These are phyloP conservation scores for Phyllotreta striolata DNA, from an alignment of 2,888 invertebrate species.

Conservation along the genomic window DNA sequence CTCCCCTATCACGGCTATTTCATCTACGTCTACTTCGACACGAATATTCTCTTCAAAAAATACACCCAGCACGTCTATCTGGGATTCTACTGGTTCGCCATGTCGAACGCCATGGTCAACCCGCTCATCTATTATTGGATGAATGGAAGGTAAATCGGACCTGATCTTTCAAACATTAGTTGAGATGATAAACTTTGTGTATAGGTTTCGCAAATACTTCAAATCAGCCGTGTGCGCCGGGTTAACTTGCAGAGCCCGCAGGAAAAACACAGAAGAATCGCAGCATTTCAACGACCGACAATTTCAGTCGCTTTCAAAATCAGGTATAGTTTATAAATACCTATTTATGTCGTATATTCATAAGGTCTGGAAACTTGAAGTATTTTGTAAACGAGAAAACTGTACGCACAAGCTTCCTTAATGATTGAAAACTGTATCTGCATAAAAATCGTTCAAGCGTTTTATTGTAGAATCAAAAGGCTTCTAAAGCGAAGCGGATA, in stretches of 20 bases:
- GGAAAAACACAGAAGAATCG: conserved; percentile 29
- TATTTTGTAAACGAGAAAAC: too few relatives aligned
- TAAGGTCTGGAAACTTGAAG: not conserved
- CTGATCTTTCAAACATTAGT: conserved; percentile 30
- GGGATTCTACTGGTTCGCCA: conserved; percentile 88
- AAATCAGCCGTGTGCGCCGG: conserved; percentile 74
- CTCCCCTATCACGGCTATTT: conserved; percentile 88
- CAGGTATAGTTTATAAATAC: conserved; percentile 40
- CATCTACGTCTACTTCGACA: conserved; percentile 80
- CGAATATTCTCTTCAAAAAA: conserved; percentile 69
- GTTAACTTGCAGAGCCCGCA: conserved; percentile 52
- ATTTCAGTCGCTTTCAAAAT: conserved; percentile 45
- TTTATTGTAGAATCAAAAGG: too few relatives aligned
- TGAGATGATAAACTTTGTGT: not conserved
- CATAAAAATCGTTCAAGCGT: too few relatives aligned
- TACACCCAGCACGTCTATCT: conserved; percentile 87
- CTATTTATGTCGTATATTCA: not conserved
- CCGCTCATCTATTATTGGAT: conserved; percentile 93
- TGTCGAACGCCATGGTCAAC: conserved; percentile 94
- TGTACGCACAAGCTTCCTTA: too few relatives aligned
- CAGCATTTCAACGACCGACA: conserved; percentile 36
- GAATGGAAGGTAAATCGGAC: conserved; percentile 77
- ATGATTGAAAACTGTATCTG: too few relatives aligned
- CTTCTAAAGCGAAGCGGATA: too few relatives aligned
- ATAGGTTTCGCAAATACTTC: conserved; percentile 76